These are phyloP conservation scores for Papilio polyxenes DNA, from an alignment of 1,140 invertebrate genomes.

Conservation along the genomic window DNA sequence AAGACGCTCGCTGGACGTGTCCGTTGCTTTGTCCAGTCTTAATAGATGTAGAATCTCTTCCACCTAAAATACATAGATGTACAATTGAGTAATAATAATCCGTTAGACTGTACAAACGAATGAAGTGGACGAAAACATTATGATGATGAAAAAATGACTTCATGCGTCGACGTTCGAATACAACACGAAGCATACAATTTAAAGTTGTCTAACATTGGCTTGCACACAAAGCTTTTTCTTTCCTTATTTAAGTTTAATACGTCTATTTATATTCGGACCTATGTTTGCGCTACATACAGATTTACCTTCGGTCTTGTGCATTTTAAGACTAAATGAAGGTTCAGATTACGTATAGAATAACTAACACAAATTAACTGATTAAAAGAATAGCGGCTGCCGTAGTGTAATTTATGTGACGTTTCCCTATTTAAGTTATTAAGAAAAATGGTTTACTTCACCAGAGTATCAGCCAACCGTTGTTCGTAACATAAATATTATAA, in stretches of 20 bases:
- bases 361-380: too few species aligned
- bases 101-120: background rate
- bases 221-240: background rate
- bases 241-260: background rate
- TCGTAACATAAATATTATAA: too few species aligned
- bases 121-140: too few species aligned
- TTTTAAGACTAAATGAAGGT: background rate
- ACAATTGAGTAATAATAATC: background rate
- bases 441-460: too few species aligned
- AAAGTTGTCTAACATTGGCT: background rate
- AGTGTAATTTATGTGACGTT: too few species aligned
- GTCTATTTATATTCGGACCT: background rate
- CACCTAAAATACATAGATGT: slow-evolving; percentile 80
- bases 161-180: background rate
- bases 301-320: background rate
- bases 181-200: background rate
- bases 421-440: too few species aligned
- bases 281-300: background rate
- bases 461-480: too few species aligned
- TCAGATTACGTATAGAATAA: background rate
- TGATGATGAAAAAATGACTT: background rate
- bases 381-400: too few species aligned
- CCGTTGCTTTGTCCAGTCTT: slow-evolving; percentile 82
- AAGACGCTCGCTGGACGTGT: slow-evolving; percentile 87
- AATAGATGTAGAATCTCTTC: slow-evolving; percentile 86